A percentile compares a stretch with the other conserved stretches of the same genome.
Conservation (phyloP, 2,113 vertebrate genomes). For the Prionailurus viverrinus region DNA sequence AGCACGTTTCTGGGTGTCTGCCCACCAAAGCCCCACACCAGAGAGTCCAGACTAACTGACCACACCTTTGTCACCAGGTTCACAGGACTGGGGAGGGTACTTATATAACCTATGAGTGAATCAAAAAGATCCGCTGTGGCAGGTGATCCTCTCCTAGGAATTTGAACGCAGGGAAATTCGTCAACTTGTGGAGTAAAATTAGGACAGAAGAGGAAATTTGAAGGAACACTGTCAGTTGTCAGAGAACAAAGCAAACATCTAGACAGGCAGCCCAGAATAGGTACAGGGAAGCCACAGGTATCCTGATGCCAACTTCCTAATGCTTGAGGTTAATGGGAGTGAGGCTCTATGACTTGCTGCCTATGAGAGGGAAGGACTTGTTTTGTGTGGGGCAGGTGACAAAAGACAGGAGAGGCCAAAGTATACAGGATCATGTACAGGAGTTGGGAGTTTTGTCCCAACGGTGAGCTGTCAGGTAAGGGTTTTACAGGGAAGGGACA, state of each 20-base stretch:
- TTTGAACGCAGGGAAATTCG: not conserved
- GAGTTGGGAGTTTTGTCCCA: not conserved
- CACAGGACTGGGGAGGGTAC: not conserved
- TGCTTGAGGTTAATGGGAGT: not conserved
- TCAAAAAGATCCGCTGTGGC: not conserved
- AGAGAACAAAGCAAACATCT: not conserved
- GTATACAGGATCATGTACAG: not conserved
- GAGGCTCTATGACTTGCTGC: not conserved
- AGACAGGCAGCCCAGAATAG: not conserved
- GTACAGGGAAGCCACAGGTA: not conserved
- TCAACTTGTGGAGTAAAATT: not conserved
- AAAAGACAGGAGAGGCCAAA: not conserved
- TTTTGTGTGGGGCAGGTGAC: not conserved
- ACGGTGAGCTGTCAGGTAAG: not conserved
- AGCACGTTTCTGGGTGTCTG: not conserved
- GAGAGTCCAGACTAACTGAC: not conserved
- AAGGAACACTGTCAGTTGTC: not conserved
- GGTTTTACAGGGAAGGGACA: not conserved
- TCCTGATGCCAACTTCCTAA: not conserved
- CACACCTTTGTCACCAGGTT: not conserved
- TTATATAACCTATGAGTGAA: not conserved
- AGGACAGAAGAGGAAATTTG: not conserved
- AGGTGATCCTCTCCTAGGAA: not conserved
- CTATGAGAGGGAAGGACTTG: not conserved
- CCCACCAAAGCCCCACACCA: not conserved